Evolutionary conservation across 1,140 invertebrate species (phyloP).

Genomic region (Drosophila ficusphila): DNA sequence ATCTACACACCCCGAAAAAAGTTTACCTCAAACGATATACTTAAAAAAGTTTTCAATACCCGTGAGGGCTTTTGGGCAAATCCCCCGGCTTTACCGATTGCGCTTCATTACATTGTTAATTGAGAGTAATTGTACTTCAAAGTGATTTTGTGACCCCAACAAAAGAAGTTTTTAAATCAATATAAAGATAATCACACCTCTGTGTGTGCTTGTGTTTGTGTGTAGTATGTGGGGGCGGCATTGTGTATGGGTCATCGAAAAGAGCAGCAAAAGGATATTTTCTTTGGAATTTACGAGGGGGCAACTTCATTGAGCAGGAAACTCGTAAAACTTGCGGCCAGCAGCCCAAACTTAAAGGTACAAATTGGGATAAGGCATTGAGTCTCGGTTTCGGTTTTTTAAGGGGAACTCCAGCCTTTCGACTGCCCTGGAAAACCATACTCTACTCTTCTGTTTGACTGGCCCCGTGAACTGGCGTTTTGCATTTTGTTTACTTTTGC

Average conservation of each 20-base stretch:
- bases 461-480: constrained; percentile 36
- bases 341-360: constrained; percentile 40
- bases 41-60: constrained; percentile 23
- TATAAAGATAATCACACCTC: constrained; percentile 18
- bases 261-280: constrained; percentile 28
- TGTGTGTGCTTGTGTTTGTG: not conserved
- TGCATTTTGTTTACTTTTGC: constrained; percentile 50
- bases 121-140: constrained; percentile 34
- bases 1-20: not conserved
- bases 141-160: constrained; percentile 23
- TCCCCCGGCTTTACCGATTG: constrained; percentile 16
- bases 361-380: constrained; percentile 54
- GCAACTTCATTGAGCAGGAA: constrained; percentile 71
- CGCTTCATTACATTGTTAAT: constrained; percentile 36
- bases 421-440: not conserved
- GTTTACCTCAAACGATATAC: constrained; percentile 16
- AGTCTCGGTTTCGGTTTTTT: constrained; percentile 9
- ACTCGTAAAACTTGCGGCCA: constrained; percentile 56
- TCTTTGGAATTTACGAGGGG: constrained; percentile 6
- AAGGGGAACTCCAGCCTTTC: constrained; percentile 8
- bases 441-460: constrained; percentile 2
- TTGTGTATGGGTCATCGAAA: constrained; percentile 6
- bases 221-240: too few species aligned
- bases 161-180: constrained; percentile 8
- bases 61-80: constrained; percentile 6